These are phyloP conservation scores for Lathronympha strigana DNA, from an alignment of 2,888 invertebrate genomes.

Conservation along the genomic window DNA sequence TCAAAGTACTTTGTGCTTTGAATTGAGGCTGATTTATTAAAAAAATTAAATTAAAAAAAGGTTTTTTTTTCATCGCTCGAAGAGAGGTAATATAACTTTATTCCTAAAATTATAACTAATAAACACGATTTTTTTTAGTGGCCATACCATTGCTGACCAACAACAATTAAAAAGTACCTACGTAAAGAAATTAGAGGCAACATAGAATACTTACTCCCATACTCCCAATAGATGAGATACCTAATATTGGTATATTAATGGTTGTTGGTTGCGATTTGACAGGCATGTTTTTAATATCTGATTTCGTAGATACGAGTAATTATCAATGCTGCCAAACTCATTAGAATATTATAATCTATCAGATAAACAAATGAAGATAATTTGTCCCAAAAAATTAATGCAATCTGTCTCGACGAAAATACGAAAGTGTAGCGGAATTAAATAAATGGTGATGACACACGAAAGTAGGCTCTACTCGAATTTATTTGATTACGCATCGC, in stretches of 20 bases:
- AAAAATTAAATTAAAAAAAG: conserved; percentile 63
- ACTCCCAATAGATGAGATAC: no score
- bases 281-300: background rate
- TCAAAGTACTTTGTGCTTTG: conserved; percentile 61
- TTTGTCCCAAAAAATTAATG: conserved; percentile 12
- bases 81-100: background rate
- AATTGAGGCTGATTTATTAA: conserved; percentile 80
- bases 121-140: no score
- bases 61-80: conserved; percentile 45
- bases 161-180: no score
- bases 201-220: no score
- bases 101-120: no score
- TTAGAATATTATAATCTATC: background rate
- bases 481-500: conserved; percentile 34
- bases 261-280: background rate
- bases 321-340: no score
- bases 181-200: no score
- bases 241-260: background rate
- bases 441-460: conserved; percentile 29
- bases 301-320: background rate
- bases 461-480: conserved; percentile 30
- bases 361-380: conserved; percentile 9
- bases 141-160: no score
- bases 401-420: conserved; percentile 1
- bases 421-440: conserved; percentile 33